Conservation (phyloP, 2,888 invertebrate genomes). For the Schizotus pectinicornis region DNA sequence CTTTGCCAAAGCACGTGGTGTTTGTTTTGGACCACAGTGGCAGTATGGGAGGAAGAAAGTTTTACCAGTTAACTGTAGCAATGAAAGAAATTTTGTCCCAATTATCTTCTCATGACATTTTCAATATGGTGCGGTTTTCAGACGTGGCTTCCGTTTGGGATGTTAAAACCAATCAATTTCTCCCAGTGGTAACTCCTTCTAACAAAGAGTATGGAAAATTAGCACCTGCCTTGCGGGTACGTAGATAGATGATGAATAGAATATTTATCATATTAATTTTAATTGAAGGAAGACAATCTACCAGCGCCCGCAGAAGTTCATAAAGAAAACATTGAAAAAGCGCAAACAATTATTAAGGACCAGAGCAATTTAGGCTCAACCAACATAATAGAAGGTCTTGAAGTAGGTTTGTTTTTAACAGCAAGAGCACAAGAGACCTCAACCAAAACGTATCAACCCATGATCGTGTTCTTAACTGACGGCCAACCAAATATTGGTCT, state of each 20-base stretch:
- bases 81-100: constrained; percentile 67
- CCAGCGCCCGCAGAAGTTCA: constrained; percentile 63
- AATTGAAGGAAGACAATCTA: constrained; percentile 42
- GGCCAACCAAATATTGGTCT: constrained; percentile 67
- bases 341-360: constrained; percentile 62
- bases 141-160: constrained; percentile 7
- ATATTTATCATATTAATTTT: too few relatives aligned
- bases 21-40: constrained; percentile 62
- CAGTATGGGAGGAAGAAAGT: constrained; percentile 60
- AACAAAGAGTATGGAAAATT: neutral
- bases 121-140: constrained; percentile 66
- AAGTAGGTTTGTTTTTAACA: constrained; percentile 56
- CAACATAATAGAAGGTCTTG: constrained; percentile 69
- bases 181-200: neutral
- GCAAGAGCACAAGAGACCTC: constrained; percentile 32
- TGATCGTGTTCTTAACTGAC: constrained; percentile 69
- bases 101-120: constrained; percentile 64
- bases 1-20: constrained; percentile 58
- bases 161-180: constrained; percentile 40
- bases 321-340: constrained; percentile 62
- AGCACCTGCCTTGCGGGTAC: neutral
- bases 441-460: constrained; percentile 59
- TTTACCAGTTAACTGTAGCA: constrained; percentile 60
- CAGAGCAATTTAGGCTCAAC: constrained; percentile 65
- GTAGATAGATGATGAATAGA: too few relatives aligned